Evolutionary conservation across 2,797 vertebrate species (phyloP), one percentile per base, ranked within the genome.

Genomic region (Hirundo rustica): DNA sequence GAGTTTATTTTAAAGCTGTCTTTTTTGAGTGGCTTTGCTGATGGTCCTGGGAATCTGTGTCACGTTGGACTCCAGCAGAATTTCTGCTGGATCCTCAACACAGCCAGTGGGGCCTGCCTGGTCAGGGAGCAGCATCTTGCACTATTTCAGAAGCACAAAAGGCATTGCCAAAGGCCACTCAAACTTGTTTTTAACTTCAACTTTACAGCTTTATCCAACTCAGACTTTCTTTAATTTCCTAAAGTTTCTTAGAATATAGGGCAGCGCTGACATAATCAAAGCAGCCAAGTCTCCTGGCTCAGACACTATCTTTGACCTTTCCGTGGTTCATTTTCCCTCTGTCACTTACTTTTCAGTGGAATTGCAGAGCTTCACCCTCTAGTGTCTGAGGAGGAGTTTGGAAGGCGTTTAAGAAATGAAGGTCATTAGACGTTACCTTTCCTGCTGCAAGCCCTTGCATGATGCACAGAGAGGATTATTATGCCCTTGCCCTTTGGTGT

Each of bases 361-460:
- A 92, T 71, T 93, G 88, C 73, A 89, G 88, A 90, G 85, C 40
- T 96, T 96, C 92, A 94, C 80, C 83, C 78, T 95, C 93, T 96
- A 94, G 94, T 94, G 84, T 92, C 90, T 92, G 68, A 95, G 95
- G 92, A 97, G 93, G 92, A 92, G 95, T 74, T 93, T 85, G 94
- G 88, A 92, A 96, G 55, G 81, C 72, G 57, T 90, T 85, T 87
- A 71, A 96, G 92, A 93, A 93, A 92, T 92, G 71, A 95, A 96
- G 93, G 93, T 93, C 88, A 94, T 95, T 94, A 95, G 92, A 92
- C 47, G 0, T 87, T 93, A 83, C 95, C 84, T 94, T 93, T 93
- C 91, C 93, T 96, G 90, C 72, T 93, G 94, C 96, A 97, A 96
- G 94, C 94, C 96, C 94, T 95, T 95, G 88, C 95, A 93, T 65